Evolutionary conservation across 2,797 vertebrate genomes (phyloP).

Genomic region (Hoplostethus atlanticus): DNA sequence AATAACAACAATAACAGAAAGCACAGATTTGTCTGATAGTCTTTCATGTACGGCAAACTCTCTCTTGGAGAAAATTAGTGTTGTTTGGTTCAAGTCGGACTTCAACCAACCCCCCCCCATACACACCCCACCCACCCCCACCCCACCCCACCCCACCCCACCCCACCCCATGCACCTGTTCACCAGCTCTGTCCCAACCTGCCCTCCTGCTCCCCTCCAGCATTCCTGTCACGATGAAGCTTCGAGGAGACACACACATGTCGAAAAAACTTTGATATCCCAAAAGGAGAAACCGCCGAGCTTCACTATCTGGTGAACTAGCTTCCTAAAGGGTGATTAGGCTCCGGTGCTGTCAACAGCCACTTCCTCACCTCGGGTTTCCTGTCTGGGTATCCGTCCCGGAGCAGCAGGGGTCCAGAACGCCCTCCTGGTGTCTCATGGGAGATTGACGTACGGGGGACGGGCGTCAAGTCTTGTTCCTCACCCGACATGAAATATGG

Average conservation of each 20-base stretch:
- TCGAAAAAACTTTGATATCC: constrained; percentile 30
- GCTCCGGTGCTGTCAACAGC: background rate
- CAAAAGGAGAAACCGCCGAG: background rate
- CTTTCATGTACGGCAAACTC: no score
- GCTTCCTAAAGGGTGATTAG: constrained; percentile 19
- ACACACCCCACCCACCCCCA: constrained; percentile 13
- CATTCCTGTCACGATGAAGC: constrained; percentile 37
- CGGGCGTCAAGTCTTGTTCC: constrained; percentile 51
- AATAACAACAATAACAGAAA: no score
- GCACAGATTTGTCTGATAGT: no score
- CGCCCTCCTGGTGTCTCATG: constrained; percentile 8
- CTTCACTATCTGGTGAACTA: background rate
- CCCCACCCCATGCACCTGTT: constrained; percentile 78
- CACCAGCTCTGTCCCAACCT: constrained; percentile 63
- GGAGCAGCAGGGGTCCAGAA: background rate
- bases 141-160: constrained; percentile 54
- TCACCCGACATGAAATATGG: constrained; percentile 48
- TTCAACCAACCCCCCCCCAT: no score
- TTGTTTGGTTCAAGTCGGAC: no score
- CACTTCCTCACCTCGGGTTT: constrained; percentile 30
- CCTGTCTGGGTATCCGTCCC: background rate
- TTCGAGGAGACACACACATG: background rate
- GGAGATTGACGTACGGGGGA: constrained; percentile 10
- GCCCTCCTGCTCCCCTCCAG: constrained; percentile 46
- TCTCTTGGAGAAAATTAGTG: no score